Base-by-base conservation (phyloP, 2,888 invertebrate species). In the Eulithis prunata region DNA sequence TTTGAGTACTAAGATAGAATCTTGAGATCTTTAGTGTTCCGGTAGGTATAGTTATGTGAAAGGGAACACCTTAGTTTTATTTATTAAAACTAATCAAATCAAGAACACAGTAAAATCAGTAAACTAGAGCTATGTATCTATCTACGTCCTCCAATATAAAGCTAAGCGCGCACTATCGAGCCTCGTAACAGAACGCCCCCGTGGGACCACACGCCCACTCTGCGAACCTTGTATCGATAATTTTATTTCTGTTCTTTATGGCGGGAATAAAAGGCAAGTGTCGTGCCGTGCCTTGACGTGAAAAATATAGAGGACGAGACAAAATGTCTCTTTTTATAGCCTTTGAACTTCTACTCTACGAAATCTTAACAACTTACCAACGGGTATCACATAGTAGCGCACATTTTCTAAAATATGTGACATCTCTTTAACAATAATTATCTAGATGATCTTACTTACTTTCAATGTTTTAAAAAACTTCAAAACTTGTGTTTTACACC, bases 241-340 rank as follows among this genome's bases (percentile, higher is more conserved):
- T 59, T 64, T 59, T 64, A 58, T 64, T 54, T 58, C 54, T 43
- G 58, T 64, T 64, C 54, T 64, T 64, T 64, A 64, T 49, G 58
- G 54, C 58, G 54, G 43, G 45, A 49, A 58, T 64, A 64, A 64
- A 58, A 64, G 45, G 52, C 41, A n/a, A 55, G 45, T 41, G 57
- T 41, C 47, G 57, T n/a, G 41, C 13, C 47, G 54, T 55, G 46
- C 53, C 58, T n/a, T n/a, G 32, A 58, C 58, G 58, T 59, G 64
- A 55, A 49, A 54, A 28, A 57, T 46, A 53, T 59, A 55, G 21
- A n/a, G 28, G 57, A 54, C 54, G 58, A 59, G 49, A 6, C 41
- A 58, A 55, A 57, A 38, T 41, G 32, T 55, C 41, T 32, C 38
- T 56, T 61, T 62, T 62, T 59, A 57, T 41, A 13, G 41, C 54